phyloP scores from a whole-genome alignment of 2,113 vertebrate species.

The Ovis aries region DNA sequence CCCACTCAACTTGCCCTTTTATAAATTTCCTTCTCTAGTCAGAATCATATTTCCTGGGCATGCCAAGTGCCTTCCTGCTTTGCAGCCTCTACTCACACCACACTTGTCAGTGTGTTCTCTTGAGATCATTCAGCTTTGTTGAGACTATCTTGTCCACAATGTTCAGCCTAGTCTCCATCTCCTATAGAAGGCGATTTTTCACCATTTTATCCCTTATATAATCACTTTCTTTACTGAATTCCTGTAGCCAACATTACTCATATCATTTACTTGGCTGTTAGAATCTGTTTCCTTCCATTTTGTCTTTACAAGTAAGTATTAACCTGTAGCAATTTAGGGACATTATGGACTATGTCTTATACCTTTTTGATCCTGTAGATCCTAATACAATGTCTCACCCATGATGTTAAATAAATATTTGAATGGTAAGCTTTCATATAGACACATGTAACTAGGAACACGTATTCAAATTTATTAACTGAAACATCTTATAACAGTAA shows the following conservation, averaged over 20 bases:
- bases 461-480: not conserved
- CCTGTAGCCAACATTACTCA: not conserved
- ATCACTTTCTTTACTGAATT: not conserved
- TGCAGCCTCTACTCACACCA: not conserved
- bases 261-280: not conserved
- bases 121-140: not conserved
- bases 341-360: not conserved
- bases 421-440: not conserved
- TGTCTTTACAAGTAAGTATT: not conserved
- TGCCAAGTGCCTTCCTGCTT: not conserved
- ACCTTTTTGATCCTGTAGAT: not conserved
- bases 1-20: not conserved
- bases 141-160: not conserved
- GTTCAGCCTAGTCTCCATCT: not conserved
- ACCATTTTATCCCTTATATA: not conserved
- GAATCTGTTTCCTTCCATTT: not conserved
- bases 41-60: not conserved
- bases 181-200: not conserved
- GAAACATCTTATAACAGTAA: not conserved
- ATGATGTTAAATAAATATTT: not conserved
- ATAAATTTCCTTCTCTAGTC: not conserved
- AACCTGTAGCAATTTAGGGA: not conserved
- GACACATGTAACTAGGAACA: not conserved
- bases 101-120: not conserved
- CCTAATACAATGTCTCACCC: not conserved